phyloP scores from a whole-genome alignment of 1,140 invertebrate species.

The Triops cancriformis region DNA sequence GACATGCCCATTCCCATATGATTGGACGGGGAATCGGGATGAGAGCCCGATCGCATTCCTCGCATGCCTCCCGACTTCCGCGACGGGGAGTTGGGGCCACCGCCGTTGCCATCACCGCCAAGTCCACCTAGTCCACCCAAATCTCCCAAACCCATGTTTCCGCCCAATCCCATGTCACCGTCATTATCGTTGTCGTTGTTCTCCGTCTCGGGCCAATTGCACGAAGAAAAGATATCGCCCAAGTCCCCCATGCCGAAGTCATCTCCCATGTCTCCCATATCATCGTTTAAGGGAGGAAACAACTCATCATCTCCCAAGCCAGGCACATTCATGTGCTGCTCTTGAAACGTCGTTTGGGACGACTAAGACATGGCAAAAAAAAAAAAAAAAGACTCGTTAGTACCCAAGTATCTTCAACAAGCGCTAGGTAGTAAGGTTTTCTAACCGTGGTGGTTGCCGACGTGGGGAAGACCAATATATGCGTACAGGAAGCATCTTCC shows the following conservation, averaged over 20 bases:
- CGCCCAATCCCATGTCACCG: slow-evolving; percentile 30
- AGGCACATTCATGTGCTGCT: slow-evolving; percentile 64
- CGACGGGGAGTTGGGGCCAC: slow-evolving; percentile 31
- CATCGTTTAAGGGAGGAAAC: slow-evolving; percentile 56
- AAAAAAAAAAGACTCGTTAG: too few species aligned
- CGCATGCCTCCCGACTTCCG: slow-evolving; percentile 30
- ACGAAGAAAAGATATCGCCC: slow-evolving; percentile 29
- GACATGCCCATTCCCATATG: background rate
- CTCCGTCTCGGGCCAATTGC: slow-evolving; percentile 30
- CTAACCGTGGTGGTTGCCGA: slow-evolving; percentile 87
- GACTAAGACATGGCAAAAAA: slow-evolving; percentile 50
- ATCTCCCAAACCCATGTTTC: slow-evolving; percentile 29
- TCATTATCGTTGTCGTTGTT: slow-evolving; percentile 29
- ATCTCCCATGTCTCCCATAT: slow-evolving; percentile 54
- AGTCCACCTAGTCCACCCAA: slow-evolving; percentile 29
- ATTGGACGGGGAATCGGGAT: background rate
- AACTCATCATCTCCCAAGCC: slow-evolving; percentile 66
- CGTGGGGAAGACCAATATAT: slow-evolving; percentile 97
- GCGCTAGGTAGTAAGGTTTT: background rate
- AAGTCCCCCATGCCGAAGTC: slow-evolving; percentile 45
- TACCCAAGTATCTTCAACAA: background rate
- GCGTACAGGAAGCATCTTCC: slow-evolving; percentile 90
- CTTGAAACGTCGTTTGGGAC: slow-evolving; percentile 74
- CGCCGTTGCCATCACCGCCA: slow-evolving; percentile 29
- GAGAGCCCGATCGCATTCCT: slow-evolving; percentile 28